Conservation (phyloP, 2,113 vertebrate species). For the Gobius niger region DNA sequence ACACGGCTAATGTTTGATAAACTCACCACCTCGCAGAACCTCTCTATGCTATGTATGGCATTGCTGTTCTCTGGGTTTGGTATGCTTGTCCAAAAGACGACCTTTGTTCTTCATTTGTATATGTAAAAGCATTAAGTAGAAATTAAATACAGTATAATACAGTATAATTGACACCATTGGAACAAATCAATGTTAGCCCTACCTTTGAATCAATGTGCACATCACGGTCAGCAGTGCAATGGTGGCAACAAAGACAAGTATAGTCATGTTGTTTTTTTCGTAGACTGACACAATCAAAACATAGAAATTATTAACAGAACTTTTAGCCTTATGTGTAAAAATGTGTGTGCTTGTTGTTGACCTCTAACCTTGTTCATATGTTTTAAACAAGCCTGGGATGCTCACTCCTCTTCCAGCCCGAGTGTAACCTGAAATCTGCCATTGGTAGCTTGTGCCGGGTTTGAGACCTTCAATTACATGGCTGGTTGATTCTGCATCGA, state of each 20-base stretch:
- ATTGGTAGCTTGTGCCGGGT: constrained; percentile 59
- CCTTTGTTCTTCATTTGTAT: constrained; percentile 31
- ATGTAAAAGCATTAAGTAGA: not conserved
- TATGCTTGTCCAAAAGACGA: constrained; percentile 75
- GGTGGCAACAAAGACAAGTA: constrained; percentile 21
- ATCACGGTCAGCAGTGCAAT: constrained; percentile 33
- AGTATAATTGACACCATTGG: not conserved
- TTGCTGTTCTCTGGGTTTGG: constrained; percentile 81
- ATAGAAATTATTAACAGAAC: not conserved
- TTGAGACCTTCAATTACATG: constrained; percentile 63
- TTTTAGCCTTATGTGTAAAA: no score
- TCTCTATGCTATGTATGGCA: constrained; percentile 74
- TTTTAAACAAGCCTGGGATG: constrained; percentile 39
- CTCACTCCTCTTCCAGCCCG: constrained; percentile 75
- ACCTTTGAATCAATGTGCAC: constrained; percentile 64
- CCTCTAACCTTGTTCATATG: constrained; percentile 44
- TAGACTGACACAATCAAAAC: constrained; percentile 28
- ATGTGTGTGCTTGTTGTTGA: not conserved
- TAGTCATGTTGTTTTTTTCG: not conserved
- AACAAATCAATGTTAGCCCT: not conserved
- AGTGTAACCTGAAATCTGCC: constrained; percentile 80
- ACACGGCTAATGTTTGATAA: not conserved
- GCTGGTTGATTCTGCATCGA: constrained; percentile 55
- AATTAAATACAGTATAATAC: not conserved
- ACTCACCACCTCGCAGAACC: constrained; percentile 52